Evolutionary conservation across 2,888 invertebrate species (phyloP), one percentile per base, ranked within the genome.

Genomic region (Scaptomyza polygonia): DNA sequence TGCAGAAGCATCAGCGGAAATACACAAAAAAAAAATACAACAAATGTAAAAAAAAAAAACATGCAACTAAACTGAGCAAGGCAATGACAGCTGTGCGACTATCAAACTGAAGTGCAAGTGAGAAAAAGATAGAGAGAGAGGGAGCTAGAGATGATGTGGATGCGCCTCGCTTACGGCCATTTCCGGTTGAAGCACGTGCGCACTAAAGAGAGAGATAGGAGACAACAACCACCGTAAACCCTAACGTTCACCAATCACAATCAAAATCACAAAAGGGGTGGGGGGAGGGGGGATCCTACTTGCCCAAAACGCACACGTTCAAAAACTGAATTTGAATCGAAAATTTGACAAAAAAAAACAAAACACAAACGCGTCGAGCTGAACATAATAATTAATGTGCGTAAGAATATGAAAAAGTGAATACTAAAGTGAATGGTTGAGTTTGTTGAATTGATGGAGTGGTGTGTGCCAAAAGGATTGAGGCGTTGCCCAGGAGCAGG

Each of bases 151-250:
- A 47, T 49, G 64, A 49, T 52, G 73, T 67, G 75, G 79, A 87
- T 87, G 88, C 82, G 88, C 88, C 82, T 85, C 88, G 82, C 83
- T 82, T 87, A 87, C 81, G 88, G 67, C 83, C 85, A 77, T 88
- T 90, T 90, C 90, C 90, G 90, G 90, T 90, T 85, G 79, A 85
- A 90, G 90, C 90, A 90, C 90, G 90, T 90, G 90, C 90, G 89
- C 84, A 70, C 67, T 71, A 67, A 71, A 76, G 67, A 71, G 76
- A 65, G 56, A 76, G 67, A 71, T 71, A 65, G 56, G 53, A 54
- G 63, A 53, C 54, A 72, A 77, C 69, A 72, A 77, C 69, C 77
- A 79, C 76, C 66, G 79, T 65, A 62, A 54, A 39, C 39, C 42
- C 54, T 43, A 74, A 56, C 36, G 8, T 36, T 51, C 77, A 77